Conservation (phyloP, 2,113 vertebrate species). For the Butorides virescens region DNA sequence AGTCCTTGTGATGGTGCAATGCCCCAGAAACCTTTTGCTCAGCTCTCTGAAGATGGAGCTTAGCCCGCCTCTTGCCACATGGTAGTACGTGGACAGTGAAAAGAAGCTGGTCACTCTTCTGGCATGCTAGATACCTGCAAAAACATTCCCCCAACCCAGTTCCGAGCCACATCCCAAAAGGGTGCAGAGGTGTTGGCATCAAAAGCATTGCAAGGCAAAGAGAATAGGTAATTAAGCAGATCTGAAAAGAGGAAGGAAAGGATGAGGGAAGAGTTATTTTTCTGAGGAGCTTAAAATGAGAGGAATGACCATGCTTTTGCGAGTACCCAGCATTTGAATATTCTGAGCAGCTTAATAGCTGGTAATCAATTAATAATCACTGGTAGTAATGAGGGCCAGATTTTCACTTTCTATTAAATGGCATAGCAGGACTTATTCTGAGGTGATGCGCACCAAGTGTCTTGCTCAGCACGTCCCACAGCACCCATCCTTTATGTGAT, state of each 20-base stretch:
- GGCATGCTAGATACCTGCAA: not conserved
- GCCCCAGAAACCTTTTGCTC: not conserved
- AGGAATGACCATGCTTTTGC: not conserved
- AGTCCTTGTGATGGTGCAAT: not conserved
- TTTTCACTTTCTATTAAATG: not conserved
- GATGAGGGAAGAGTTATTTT: not conserved
- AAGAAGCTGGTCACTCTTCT: not conserved
- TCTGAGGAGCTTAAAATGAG: not conserved
- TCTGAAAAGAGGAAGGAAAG: not conserved
- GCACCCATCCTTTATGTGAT: not conserved
- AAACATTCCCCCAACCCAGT: rapidly evolving
- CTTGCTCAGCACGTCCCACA: slow-evolving; percentile 19
- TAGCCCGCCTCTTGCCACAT: not conserved
- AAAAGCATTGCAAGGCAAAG: not conserved
- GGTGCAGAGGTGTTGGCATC: rapidly evolving
- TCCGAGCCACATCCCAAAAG: not conserved
- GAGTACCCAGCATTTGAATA: not conserved
- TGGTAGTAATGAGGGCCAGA: not conserved
- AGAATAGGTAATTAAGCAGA: not conserved
- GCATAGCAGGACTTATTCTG: not conserved
- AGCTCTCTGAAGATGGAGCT: not conserved
- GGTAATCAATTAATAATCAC: slow-evolving; percentile 8
- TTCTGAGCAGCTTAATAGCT: not conserved
- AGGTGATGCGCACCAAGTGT: not conserved
- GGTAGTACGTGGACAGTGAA: not conserved